These are phyloP conservation scores for Hoplias malabaricus DNA, from an alignment of 2,113 vertebrate genomes.

Conservation along the genomic window DNA sequence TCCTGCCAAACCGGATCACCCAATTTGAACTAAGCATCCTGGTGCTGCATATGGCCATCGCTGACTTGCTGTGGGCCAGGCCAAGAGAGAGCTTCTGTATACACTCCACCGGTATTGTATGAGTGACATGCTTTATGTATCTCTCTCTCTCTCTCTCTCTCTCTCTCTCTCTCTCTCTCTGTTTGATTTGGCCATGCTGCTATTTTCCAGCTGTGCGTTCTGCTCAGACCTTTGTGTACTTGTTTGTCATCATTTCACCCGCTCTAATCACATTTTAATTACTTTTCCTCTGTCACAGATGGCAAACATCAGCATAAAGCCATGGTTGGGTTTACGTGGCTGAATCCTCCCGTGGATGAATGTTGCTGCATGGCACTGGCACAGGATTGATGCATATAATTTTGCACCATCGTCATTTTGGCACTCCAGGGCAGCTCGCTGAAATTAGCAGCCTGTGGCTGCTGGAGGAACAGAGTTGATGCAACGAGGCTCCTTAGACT, in stretches of 20 bases:
- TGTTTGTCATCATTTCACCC: slow-evolving; percentile 43
- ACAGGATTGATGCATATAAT: slow-evolving; percentile 29
- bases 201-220: slow-evolving; percentile 43
- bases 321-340: slow-evolving; percentile 13
- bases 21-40: slow-evolving; percentile 41
- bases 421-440: slow-evolving; percentile 2
- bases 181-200: slow-evolving; percentile 30
- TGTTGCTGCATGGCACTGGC: slow-evolving; percentile 2
- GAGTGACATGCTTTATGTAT: background rate
- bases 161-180: slow-evolving; percentile 9
- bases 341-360: background rate
- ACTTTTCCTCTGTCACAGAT: slow-evolving; percentile 49
- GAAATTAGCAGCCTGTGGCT: slow-evolving; percentile 22
- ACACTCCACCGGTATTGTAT: background rate
- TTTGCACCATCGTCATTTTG: slow-evolving; percentile 24
- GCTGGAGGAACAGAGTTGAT: background rate
- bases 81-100: slow-evolving; percentile 24
- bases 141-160: background rate
- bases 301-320: slow-evolving; percentile 47
- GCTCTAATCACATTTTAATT: slow-evolving; percentile 49
- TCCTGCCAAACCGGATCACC: slow-evolving; percentile 33
- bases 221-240: slow-evolving; percentile 30
- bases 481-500: slow-evolving; percentile 11
- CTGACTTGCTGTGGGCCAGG: background rate
- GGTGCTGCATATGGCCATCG: slow-evolving; percentile 28